Evolutionary conservation across 2,113 vertebrate genomes (phyloP).

Genomic region (Brachyhypopomus gauderio): DNA sequence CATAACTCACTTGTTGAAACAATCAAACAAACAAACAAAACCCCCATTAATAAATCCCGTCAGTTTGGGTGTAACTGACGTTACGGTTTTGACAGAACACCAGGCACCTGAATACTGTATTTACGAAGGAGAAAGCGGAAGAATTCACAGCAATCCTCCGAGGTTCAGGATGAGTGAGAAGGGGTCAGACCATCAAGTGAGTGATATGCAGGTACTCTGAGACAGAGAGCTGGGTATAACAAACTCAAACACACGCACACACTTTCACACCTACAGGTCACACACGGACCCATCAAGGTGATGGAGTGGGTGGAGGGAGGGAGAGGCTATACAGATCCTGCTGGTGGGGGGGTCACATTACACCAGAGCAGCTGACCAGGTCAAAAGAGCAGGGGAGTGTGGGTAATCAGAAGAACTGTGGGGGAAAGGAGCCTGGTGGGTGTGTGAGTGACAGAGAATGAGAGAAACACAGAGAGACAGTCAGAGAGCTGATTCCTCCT

Average conservation of each 20-base stretch:
- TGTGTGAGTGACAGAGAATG: slow-evolving; percentile 1
- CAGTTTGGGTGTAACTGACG: too few relatives aligned
- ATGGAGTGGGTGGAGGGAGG: slow-evolving; percentile 13
- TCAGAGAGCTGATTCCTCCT: slow-evolving; percentile 18
- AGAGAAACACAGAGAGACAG: slow-evolving; percentile 30
- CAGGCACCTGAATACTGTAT: too few relatives aligned
- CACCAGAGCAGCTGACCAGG: slow-evolving; percentile 68
- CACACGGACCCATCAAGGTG: slow-evolving; percentile 9
- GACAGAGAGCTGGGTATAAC: not conserved
- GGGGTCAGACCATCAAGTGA: slow-evolving; percentile 56
- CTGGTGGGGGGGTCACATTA: slow-evolving; percentile 58
- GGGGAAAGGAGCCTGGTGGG: not conserved
- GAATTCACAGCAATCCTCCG: not conserved
- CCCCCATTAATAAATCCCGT: too few relatives aligned
- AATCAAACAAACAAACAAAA: not conserved
- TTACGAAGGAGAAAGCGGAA: too few relatives aligned
- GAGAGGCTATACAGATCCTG: slow-evolving; percentile 9
- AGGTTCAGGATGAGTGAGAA: not conserved
- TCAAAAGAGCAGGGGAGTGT: slow-evolving; percentile 64
- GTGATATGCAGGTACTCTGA: slow-evolving; percentile 4
- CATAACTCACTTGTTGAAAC: not conserved
- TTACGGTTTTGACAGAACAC: too few relatives aligned
- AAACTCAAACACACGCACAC: not conserved
- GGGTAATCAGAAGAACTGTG: slow-evolving; percentile 67
- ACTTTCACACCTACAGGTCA: not conserved